Evolutionary conservation across 1,140 invertebrate species (phyloP).

Genomic region (Drosophila prosaltans): DNA sequence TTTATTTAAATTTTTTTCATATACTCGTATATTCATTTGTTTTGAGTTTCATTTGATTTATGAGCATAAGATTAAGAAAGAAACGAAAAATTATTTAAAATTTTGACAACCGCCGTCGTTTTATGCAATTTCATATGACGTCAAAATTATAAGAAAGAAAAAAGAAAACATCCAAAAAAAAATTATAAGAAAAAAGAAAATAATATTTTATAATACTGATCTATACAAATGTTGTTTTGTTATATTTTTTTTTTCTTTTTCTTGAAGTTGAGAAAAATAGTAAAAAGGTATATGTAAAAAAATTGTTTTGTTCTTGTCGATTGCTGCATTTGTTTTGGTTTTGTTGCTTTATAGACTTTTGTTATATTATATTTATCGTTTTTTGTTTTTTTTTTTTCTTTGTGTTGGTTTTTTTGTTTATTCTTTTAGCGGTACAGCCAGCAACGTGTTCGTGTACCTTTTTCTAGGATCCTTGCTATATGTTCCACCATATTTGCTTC

Average conservation of each 20-base stretch:
- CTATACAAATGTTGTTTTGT: constrained; percentile 44
- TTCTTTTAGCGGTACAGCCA: constrained; percentile 75
- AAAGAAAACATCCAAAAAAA: constrained; percentile 20
- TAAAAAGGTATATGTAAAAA: constrained; percentile 59
- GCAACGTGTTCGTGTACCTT: constrained; percentile 89
- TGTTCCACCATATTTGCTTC: constrained; percentile 98
- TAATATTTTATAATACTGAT: neutral
- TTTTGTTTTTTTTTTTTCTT: constrained; percentile 54
- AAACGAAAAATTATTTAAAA: constrained; percentile 18
- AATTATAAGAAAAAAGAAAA: constrained; percentile 41
- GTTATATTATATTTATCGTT: constrained; percentile 56
- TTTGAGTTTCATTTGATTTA: constrained; percentile 43
- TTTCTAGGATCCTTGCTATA: constrained; percentile 98
- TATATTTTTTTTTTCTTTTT: constrained; percentile 35
- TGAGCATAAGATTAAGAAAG: constrained; percentile 41
- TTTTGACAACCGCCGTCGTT: constrained; percentile 47
- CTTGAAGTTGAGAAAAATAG: constrained; percentile 64
- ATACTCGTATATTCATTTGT: constrained; percentile 22
- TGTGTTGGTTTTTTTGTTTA: constrained; percentile 53
- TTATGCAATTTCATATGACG: constrained; percentile 78
- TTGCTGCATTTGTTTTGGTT: constrained; percentile 55
- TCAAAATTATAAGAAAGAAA: constrained; percentile 43
- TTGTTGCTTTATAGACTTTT: constrained; percentile 56
- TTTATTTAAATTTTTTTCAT: constrained; percentile 66
- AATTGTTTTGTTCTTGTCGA: constrained; percentile 41